Percentiles rank a stretch among this genome's conserved stretches.
These are phyloP conservation scores for Perdita meconis DNA, from an alignment of 2,888 invertebrate species.

Conservation along the genomic window DNA sequence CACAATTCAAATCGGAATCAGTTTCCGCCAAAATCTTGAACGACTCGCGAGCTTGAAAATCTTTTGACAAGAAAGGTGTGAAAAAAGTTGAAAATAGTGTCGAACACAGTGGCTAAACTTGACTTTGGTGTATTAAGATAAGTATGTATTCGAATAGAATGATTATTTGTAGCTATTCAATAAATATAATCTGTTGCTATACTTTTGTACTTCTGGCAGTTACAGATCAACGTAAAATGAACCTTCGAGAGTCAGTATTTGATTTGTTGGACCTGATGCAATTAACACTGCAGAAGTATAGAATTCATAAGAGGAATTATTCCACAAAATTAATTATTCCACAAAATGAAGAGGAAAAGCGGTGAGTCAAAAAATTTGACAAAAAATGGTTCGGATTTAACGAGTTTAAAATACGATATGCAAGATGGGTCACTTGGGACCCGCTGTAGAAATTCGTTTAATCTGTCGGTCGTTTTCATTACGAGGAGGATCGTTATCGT, in stretches of 20 bases:
- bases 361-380: not conserved
- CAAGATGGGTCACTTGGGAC: not conserved
- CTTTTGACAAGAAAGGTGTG: not conserved
- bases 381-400: not conserved
- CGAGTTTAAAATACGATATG: not conserved
- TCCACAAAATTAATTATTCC: not conserved
- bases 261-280: not conserved
- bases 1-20: conserved; percentile 10
- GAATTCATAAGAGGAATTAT: not conserved
- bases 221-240: too few species aligned
- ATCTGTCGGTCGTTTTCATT: not conserved
- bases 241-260: too few species aligned
- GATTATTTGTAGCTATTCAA: not conserved
- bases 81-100: not conserved
- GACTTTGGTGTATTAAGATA: too few species aligned
- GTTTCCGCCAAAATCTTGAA: not conserved
- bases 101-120: not conserved
- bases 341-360: not conserved
- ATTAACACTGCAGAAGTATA: not conserved
- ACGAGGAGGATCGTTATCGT: not conserved
- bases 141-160: not conserved
- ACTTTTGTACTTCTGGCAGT: not conserved
- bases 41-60: not conserved
- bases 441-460: not conserved
- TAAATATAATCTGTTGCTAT: not conserved